Conservation (phyloP, 2,113 vertebrate genomes). For the Carettochelys insculpta region DNA sequence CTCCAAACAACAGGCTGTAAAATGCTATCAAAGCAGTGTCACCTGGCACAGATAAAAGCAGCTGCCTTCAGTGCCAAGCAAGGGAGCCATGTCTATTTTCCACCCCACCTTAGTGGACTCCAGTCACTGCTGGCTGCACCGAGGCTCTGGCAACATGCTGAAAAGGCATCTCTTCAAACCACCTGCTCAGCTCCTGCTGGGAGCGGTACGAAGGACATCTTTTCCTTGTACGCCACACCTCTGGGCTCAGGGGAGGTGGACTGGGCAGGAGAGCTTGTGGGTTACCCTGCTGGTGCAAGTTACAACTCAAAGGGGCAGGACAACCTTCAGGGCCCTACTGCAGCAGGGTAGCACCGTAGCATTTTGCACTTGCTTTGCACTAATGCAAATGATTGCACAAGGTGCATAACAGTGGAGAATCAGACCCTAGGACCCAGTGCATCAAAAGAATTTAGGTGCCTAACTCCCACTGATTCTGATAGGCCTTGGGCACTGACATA, state of each 20-base stretch:
- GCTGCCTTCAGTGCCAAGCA: background rate
- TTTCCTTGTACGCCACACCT: too few relatives aligned
- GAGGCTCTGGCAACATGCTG: background rate
- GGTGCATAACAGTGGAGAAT: background rate
- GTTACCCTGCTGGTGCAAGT: background rate
- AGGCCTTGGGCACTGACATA: background rate
- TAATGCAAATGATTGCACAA: background rate
- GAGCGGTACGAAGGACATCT: background rate
- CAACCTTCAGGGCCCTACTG: background rate
- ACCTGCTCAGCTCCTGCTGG: too few relatives aligned
- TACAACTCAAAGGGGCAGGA: background rate
- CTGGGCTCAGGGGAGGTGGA: background rate
- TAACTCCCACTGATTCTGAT: background rate
- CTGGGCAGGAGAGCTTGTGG: background rate
- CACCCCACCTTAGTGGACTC: background rate
- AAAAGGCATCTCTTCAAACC: background rate
- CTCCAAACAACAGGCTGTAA: background rate
- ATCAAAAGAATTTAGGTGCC: background rate
- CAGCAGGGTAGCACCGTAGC: background rate
- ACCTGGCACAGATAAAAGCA: background rate
- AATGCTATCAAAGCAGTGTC: background rate
- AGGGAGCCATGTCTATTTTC: background rate
- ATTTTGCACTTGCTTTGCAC: background rate
- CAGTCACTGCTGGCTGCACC: background rate
- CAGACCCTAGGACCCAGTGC: background rate